Base-by-base conservation (phyloP, 2,888 invertebrate genomes). In the Laothoe populi region DNA sequence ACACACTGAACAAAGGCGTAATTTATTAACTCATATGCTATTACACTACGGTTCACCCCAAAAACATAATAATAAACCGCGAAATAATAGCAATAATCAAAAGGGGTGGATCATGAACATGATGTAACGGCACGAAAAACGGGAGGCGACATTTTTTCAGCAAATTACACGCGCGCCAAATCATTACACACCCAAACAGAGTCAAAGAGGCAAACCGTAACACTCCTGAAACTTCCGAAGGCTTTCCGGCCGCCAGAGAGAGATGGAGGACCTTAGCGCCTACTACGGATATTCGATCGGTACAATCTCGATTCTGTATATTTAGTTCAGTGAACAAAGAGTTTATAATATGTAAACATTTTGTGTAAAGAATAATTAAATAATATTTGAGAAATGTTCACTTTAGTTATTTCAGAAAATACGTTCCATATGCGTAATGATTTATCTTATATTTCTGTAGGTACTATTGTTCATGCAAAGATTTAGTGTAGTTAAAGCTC, bases 141-240 rank as follows among this genome's bases (percentile, higher is more conserved):
- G 78, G 63, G 74, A 71, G 77, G 78, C 77, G 86, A 85, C 88
- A 87, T 89, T 90, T 90, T 90, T 91, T 88, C 87, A 85, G 78
- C 82, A 85, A 89, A 90, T 90, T 90, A 89, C 86, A 81, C 88
- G 84, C 80, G 81, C 83, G 83, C 85, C 88, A 84, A 92, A 90
- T 92, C 88, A 91, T 91, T 92, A 90, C 89, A 87, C 88, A 88
- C 88, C 87, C 87, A 88, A 91, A 92, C 90, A 88, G 86, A 91
- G 89, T 87, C 90, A 87, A 88, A 91, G 90, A 90, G 90, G 90
- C 92, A 88, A 91, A 88, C 91, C 90, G 87, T 89, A 89, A 86
- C 86, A 87, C 89, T 90, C 86, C 80, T 81, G 85, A 83, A 90
- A 90, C 88, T 88, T 89, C 87, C 87, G 86, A 87, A 85, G 82